A percentile compares a stretch with the other conserved stretches of the same genome.
Conservation (phyloP, 2,888 invertebrate species). For the Dendrolimus houi region DNA sequence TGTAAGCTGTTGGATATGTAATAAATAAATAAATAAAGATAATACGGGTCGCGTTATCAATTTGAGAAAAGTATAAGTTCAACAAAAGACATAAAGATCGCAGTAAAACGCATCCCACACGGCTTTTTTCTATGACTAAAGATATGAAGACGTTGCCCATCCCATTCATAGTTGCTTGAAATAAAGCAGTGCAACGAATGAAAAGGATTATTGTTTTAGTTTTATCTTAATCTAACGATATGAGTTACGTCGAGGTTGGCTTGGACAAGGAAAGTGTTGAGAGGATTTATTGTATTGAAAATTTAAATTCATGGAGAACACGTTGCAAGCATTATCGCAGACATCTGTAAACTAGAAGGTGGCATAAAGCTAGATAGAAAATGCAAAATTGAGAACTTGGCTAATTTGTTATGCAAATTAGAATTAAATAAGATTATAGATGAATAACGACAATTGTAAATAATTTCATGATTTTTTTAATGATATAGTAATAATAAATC, state of each 20-base stretch:
- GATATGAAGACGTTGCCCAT: conserved; percentile 53
- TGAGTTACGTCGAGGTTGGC: conserved; percentile 41
- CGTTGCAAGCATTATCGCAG: no score
- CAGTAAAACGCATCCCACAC: conserved; percentile 51
- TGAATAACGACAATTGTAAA: no score
- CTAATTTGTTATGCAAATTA: no score
- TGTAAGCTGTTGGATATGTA: no score
- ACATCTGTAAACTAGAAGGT: no score
- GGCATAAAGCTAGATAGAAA: no score
- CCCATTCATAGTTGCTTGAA: conserved; percentile 52
- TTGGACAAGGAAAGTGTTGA: conserved; percentile 30
- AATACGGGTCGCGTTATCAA: background rate
- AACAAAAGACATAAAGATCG: conserved; percentile 38
- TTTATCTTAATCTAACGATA: conserved; percentile 72
- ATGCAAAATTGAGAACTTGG: no score
- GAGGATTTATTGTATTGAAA: background rate
- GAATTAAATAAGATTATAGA: no score
- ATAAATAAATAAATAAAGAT: no score
- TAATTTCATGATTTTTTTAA: no score
- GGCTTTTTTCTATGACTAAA: conserved; percentile 35
- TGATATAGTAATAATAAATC: no score
- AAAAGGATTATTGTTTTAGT: conserved; percentile 76
- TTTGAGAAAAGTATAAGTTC: conserved; percentile 10
- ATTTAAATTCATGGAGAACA: no score
- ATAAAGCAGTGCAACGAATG: conserved; percentile 61